phyloP scores from a whole-genome alignment of 2,113 vertebrate species.

The Tretioscincus oriximinensis region DNA sequence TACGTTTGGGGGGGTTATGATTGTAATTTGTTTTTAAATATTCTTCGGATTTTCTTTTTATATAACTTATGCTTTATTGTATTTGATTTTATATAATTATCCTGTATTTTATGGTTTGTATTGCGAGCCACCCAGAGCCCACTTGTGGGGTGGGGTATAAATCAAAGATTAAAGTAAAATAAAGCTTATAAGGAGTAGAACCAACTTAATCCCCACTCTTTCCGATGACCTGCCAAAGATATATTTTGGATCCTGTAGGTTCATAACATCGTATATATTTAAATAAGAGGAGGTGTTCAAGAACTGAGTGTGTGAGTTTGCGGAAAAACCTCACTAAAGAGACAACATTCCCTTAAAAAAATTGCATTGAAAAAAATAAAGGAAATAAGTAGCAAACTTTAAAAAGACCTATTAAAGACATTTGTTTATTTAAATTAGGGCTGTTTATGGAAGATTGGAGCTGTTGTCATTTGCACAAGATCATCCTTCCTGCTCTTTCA shows the following conservation, averaged over 20 bases:
- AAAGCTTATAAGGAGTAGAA: not conserved
- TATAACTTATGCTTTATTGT: too few species aligned
- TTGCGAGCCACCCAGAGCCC: too few species aligned
- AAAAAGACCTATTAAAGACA: not conserved
- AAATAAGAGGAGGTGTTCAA: not conserved
- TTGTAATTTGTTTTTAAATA: too few species aligned
- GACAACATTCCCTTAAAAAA: not conserved
- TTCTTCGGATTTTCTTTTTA: too few species aligned
- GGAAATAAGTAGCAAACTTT: not conserved
- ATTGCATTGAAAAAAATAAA: not conserved
- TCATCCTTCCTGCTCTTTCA: not conserved
- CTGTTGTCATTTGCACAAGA: constrained; percentile 19
- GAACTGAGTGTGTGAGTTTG: not conserved
- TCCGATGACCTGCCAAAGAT: not conserved
- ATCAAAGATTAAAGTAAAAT: too few species aligned
- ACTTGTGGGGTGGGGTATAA: too few species aligned
- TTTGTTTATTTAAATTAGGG: constrained; percentile 1
- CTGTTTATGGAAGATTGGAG: not conserved
- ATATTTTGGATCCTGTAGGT: not conserved
- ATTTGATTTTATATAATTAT: too few species aligned
- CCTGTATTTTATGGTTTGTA: too few species aligned
- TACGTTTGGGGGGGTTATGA: too few species aligned
- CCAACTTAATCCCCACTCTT: not conserved
- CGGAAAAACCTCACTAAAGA: not conserved
- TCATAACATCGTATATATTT: not conserved